phyloP scores from a whole-genome alignment of 2,113 vertebrate species.

The Bos taurus region DNA sequence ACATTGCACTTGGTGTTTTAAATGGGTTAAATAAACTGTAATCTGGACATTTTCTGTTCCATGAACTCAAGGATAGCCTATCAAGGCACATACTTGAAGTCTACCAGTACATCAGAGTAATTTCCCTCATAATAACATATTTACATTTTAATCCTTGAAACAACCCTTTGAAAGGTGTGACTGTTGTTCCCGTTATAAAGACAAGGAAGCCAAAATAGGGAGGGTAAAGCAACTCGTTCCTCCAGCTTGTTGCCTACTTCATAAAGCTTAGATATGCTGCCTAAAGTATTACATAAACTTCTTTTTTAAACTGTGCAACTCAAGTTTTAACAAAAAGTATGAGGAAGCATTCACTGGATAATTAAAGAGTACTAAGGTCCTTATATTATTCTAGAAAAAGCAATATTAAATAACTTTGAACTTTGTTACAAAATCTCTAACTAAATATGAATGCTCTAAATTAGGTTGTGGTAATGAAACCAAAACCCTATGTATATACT shows the following conservation, averaged over 20 bases:
- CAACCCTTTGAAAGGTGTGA: not conserved
- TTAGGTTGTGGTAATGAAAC: not conserved
- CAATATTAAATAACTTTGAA: not conserved
- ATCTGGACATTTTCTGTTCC: not conserved
- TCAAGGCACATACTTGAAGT: not conserved
- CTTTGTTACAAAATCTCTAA: not conserved
- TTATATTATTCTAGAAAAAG: not conserved
- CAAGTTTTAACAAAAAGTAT: not conserved
- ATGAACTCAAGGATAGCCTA: not conserved
- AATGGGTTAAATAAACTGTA: not conserved
- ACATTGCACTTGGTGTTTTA: not conserved
- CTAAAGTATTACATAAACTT: not conserved
- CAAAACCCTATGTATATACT: not conserved
- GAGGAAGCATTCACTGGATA: not conserved
- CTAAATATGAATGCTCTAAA: not conserved
- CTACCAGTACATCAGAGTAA: not conserved
- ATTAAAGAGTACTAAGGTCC: not conserved
- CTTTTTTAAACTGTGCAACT: not conserved
- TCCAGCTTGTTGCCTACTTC: not conserved
- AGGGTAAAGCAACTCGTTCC: not conserved
- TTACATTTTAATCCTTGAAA: not conserved
- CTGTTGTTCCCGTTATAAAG: not conserved
- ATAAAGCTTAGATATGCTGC: not conserved
- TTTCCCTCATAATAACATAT: not conserved
- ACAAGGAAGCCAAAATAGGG: not conserved